Percentiles rank a stretch among this genome's conserved stretches.
Conservation (phyloP, 2,888 invertebrate species). For the Leptinotarsa peninsularis region DNA sequence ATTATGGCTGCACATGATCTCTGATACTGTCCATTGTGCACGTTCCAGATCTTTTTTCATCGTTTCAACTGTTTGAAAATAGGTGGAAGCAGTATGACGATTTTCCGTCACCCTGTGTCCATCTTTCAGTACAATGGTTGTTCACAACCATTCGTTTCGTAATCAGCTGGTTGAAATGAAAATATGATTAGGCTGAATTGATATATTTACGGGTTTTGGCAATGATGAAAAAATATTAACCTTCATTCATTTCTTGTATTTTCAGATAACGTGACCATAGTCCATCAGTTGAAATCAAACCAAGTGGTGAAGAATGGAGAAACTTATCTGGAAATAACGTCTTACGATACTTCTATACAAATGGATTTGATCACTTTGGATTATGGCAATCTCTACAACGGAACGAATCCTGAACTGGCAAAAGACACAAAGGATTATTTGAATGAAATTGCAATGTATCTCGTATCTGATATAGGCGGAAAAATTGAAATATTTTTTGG, state of each 20-base stretch:
- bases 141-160: no score
- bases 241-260: background rate
- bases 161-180: no score
- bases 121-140: no score
- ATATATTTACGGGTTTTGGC: no score
- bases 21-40: no score
- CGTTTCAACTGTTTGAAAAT: no score
- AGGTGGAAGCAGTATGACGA: no score
- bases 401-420: conserved; percentile 1
- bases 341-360: background rate
- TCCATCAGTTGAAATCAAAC: background rate
- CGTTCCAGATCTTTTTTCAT: no score
- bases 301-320: background rate
- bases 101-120: no score
- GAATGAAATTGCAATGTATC: background rate
- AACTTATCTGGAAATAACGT: background rate
- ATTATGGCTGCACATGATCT: no score
- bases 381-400: background rate
- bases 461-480: background rate
- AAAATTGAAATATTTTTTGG: background rate
- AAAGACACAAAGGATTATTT: background rate
- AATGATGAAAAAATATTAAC: no score
- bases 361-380: background rate
- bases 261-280: conserved; percentile 2
- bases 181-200: no score